Base-by-base conservation (phyloP, 2,888 invertebrate species). In the Nysson spinosus region DNA sequence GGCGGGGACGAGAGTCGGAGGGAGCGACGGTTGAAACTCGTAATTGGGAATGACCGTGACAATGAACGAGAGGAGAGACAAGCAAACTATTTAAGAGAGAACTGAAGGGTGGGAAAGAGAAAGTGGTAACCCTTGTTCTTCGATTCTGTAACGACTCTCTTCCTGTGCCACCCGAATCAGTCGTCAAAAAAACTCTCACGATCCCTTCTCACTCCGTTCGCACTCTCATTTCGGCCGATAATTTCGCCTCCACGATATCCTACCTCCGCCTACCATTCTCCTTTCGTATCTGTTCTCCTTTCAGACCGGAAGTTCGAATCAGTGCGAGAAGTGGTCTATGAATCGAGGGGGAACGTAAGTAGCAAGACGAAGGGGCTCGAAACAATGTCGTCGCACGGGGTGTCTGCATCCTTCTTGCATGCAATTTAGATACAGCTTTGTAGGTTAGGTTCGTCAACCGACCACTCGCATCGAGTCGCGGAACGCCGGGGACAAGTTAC, bases 11-110 rank as follows among this genome's bases (percentile, higher is more conserved):
- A 40, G 34, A n/a, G n/a, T n/a, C n/a, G n/a, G 64, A 75, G 75
- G 79, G 79, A 75, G 49, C 65, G 60, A 47, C 67, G 64, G 64
- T 77, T 70, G 37, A 64, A 72, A 69, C 49, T 63, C 75, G 43
- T 70, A 63, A 77, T 77, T 77, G 78, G 54, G 69, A 68, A 65
- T 69, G 69, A 75, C 71, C 66, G 63, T 74, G 75, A 58, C 75
- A 79, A 69, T 78, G 80, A 79, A 58, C 49, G 55, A 55, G 61
- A 61, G 42, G 26, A 12, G 35, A 1, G 24, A 4, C 30, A 22
- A 16, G 4, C 32, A 11, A 9, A 34, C 19, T 4, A 1, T 14
- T 11, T 17, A 14, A 14, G 6, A 17, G 16, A 26, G 14, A 12
- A 19, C 35, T 11, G 22, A 11, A 28, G 9, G 17, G 12, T 5